A percentile compares a stretch with the other conserved stretches of the same genome.
phyloP scores from a whole-genome alignment of 2,797 vertebrate species.

The Dallia pectoralis region DNA sequence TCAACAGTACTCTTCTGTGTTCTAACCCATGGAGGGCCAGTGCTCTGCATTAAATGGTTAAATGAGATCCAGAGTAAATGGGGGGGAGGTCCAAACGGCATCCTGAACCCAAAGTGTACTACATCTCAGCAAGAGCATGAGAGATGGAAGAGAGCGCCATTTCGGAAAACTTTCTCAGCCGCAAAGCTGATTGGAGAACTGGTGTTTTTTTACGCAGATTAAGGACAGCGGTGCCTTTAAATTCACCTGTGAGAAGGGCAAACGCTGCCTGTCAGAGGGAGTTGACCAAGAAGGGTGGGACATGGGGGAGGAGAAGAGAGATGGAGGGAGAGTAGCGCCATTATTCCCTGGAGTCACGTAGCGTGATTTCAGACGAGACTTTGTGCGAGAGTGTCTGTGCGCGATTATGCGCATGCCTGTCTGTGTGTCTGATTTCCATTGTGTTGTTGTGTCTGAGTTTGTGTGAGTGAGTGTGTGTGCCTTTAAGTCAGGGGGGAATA shows the following conservation, averaged over 20 bases:
- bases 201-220: conserved; percentile 58
- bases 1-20: too few species aligned
- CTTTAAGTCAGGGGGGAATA: conserved; percentile 72
- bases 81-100: neutral
- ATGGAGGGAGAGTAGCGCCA: conserved; percentile 40
- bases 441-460: neutral
- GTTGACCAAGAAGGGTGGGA: too few species aligned
- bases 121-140: neutral
- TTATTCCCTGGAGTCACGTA: conserved; percentile 47
- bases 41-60: conserved; percentile 31
- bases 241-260: conserved; percentile 77
- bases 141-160: neutral
- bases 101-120: neutral
- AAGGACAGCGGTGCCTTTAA: conserved; percentile 74
- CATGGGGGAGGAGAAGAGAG: conserved; percentile 19
- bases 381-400: conserved; percentile 40
- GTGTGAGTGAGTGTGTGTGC: conserved; percentile 28
- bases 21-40: conserved; percentile 1
- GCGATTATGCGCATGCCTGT: conserved; percentile 16
- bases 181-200: conserved; percentile 38
- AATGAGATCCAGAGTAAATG: conserved; percentile 45
- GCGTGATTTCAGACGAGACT: conserved; percentile 51
- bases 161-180: conserved; percentile 24
- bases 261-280: conserved; percentile 37
- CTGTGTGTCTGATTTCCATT: too few species aligned